phyloP scores from a whole-genome alignment of 23 tunicate species.

The Halocynthia aurantium region DNA sequence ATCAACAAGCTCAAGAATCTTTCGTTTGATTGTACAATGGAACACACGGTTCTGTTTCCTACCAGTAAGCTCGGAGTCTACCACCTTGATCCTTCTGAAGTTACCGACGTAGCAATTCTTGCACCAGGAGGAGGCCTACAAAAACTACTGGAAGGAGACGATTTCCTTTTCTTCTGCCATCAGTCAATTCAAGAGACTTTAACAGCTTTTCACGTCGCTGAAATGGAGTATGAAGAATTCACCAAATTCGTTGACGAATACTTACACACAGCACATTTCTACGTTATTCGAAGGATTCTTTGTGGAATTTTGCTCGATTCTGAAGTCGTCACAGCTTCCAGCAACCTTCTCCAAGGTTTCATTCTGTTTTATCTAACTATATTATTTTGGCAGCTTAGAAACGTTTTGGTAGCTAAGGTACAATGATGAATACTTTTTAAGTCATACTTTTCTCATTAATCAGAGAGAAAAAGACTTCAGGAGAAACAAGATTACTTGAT shows the following conservation, averaged over 20 bases:
- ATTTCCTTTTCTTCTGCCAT: neutral
- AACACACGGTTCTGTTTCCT: neutral
- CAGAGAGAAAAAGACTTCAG: neutral
- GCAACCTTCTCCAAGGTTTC: neutral
- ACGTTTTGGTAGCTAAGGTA: too few species aligned
- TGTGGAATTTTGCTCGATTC: neutral
- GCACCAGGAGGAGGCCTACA: neutral
- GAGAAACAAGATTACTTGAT: neutral
- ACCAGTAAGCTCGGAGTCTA: neutral
- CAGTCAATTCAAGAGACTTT: constrained; percentile 5
- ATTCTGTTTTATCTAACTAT: too few species aligned
- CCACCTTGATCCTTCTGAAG: neutral
- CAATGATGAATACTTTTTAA: neutral
- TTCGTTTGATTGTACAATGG: neutral
- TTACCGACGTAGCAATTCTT: neutral
- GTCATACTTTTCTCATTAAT: neutral
- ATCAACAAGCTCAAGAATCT: neutral
- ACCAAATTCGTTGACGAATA: neutral
- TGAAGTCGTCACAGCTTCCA: neutral
- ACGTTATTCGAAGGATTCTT: neutral
- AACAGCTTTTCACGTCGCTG: neutral
- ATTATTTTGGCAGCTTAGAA: too few species aligned
- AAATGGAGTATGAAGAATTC: neutral
- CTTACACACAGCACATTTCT: neutral
- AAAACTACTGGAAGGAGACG: neutral